Evolutionary conservation across 2,797 vertebrate genomes (phyloP), one percentile per base, ranked within the genome.

Genomic region (Pangasius mekongensis): DNA sequence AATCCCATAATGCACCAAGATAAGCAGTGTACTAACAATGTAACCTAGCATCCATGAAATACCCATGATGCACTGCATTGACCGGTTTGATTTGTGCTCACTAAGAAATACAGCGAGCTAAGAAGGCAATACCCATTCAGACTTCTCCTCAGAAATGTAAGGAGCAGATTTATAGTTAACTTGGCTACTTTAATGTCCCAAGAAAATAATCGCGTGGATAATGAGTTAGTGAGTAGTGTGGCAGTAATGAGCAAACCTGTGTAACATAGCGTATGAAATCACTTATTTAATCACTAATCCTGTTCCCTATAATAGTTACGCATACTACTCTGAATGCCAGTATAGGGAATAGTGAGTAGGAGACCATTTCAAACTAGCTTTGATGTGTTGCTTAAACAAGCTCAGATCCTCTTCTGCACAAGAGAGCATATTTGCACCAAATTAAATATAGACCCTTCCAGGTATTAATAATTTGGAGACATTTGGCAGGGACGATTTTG

Each of bases 401-500:
- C 83, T 91, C 80, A 36, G 69, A 73, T 91, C 73, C 83, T 90
- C 73, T 85, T 85, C 84, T 88, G 89, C 83, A 78, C 86, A 84
- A 86, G 36, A 73, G 56, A 90, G 76, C 80, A 58, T 62, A 82
- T 86, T 73, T 78, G 87, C 91, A 84, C 73, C 49, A 89, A 88
- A 92, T 92, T 90, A 89, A 92, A 92, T 86, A 91, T 91, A 86
- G 88, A 90, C 88, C 90, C 89, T 92, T 78, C 86, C 90, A 94
- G 91, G 91, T 93, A 91, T 87, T 90, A 91, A 89, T 81, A 87
- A 91, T 90, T 88, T 89, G 87, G 84, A 88, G 91, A 91, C 87
- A 88, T 91, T 91, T 92, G 88, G 83, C 92, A 89, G 92, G 90
- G 90, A 91, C 90, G 89, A 93, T 89, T 92, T 91, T 91, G 91